phyloP scores from a whole-genome alignment of 2,888 invertebrate species.

The Drosophila longiperda region DNA sequence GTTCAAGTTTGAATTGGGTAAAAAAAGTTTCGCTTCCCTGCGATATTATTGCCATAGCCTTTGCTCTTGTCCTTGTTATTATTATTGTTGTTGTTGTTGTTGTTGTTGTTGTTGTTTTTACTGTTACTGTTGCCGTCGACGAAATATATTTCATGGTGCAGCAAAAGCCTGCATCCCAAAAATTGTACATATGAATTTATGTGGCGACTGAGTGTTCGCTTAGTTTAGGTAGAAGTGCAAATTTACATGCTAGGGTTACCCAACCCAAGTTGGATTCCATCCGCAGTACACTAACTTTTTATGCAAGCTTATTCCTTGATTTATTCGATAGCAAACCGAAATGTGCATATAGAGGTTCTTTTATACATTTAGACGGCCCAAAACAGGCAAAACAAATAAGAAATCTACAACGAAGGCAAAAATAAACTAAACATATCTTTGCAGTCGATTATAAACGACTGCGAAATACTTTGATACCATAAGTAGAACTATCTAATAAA shows the following conservation, averaged over 20 bases:
- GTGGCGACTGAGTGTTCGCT: constrained; percentile 44
- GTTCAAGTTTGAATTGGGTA: constrained; percentile 67
- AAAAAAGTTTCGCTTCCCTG: constrained; percentile 50
- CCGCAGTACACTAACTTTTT: constrained; percentile 49
- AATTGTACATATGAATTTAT: constrained; percentile 53
- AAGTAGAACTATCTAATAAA: not conserved
- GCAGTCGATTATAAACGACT: not conserved
- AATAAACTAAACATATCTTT: not conserved
- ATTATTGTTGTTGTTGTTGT: constrained; percentile 2
- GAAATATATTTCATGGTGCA: constrained; percentile 73
- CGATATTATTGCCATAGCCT: constrained; percentile 56
- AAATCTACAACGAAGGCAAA: constrained; percentile 5
- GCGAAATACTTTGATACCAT: not conserved
- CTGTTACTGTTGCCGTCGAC: constrained; percentile 34
- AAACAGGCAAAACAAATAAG: not conserved
- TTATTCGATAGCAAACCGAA: constrained; percentile 76
- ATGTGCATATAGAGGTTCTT: constrained; percentile 59
- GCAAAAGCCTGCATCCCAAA: constrained; percentile 62
- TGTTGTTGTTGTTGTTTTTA: constrained; percentile 4
- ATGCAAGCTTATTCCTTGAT: constrained; percentile 72
- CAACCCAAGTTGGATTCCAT: constrained; percentile 8
- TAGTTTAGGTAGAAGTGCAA: constrained; percentile 56
- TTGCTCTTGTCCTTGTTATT: constrained; percentile 24
- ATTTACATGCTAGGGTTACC: constrained; percentile 55
- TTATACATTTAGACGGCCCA: not conserved